These are phyloP conservation scores for Orthonychiurus folsomi DNA, from an alignment of 2,888 invertebrate genomes.

Conservation along the genomic window DNA sequence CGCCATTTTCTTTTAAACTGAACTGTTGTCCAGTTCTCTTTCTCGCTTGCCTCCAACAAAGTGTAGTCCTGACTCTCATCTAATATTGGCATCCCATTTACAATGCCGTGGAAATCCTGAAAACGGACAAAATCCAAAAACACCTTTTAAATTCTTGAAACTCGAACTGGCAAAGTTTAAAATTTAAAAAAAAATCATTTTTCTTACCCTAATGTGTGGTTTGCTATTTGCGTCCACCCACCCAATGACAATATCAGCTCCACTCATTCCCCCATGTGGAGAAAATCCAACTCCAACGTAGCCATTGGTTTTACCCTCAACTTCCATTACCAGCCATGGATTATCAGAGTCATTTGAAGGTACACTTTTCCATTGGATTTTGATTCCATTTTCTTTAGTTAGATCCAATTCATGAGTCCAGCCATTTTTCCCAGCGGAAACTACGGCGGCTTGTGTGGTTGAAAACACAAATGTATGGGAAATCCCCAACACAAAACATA, in stretches of 20 bases:
- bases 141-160: neutral
- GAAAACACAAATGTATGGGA: no score
- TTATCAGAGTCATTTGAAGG: neutral
- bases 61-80: conserved; percentile 42
- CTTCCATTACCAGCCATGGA: conserved; percentile 46
- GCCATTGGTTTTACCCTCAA: conserved; percentile 73
- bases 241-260: conserved; percentile 78
- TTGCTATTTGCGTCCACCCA: conserved; percentile 62
- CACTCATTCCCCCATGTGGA: conserved; percentile 65
- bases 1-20: conserved; percentile 42
- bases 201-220: conserved; percentile 24
- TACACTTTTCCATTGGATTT: neutral
- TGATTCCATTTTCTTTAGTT: neutral
- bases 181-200: neutral
- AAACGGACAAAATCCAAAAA: neutral
- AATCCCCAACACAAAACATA: no score
- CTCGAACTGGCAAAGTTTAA: neutral
- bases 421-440: neutral
- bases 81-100: conserved; percentile 37
- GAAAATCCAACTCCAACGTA: conserved; percentile 83
- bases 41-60: conserved; percentile 40
- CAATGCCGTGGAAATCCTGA: conserved; percentile 41
- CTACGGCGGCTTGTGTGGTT: no score
- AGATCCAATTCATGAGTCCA: neutral
- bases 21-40: conserved; percentile 42